Percentiles rank a stretch among this genome's conserved stretches.
phyloP scores from a whole-genome alignment of 1,140 invertebrate species.

The fruit fly (Drosophila melanogaster) region Release_6_plus_ISO1_MT NT_037436.4:4114001-4114500 shows the following conservation, averaged over 20 bases:
- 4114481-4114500: constrained; percentile 52
- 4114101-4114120: constrained; percentile 36
- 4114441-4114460: constrained; percentile 55
- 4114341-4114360: constrained; percentile 62
- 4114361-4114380: constrained; percentile 24
- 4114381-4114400: constrained; percentile 53
- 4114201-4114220: not conserved
- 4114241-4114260: not conserved
- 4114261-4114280: not conserved
- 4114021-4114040: constrained; percentile 31
- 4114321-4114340: constrained; percentile 66
- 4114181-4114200: not conserved
- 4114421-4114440: constrained; percentile 71
- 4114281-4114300: constrained; percentile 56
- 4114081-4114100: not conserved
- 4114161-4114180: not conserved
- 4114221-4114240: not conserved
- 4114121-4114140: constrained; percentile 57
- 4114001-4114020: constrained; percentile 39
- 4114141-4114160: constrained; percentile 56
- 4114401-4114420: constrained; percentile 68
- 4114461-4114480: constrained; percentile 57
- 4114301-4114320: constrained; percentile 81
- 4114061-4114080: not conserved
- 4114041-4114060: constrained; percentile 1